These are phyloP conservation scores for Helicolenus hilgendorfi DNA, from an alignment of 2,797 vertebrate species.

Conservation along the genomic window DNA sequence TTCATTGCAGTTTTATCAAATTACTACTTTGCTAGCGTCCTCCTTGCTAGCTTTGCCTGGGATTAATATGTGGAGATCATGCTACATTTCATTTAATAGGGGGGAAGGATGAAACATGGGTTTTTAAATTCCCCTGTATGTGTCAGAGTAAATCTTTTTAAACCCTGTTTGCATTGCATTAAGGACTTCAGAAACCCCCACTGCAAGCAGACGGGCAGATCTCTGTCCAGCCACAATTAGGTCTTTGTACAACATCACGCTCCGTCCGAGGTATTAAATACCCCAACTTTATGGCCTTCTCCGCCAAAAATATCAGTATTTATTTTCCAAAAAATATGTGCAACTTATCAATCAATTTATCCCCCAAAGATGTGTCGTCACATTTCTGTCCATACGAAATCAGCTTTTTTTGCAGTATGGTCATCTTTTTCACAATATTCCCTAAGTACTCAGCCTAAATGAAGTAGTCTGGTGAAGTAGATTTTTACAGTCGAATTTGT, in stretches of 20 bases:
- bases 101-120: conserved; percentile 77
- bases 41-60: conserved; percentile 22
- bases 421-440: conserved; percentile 24
- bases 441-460: not conserved
- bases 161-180: conserved; percentile 86
- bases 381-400: conserved; percentile 49
- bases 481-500: not conserved
- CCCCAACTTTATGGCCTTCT: conserved; percentile 60
- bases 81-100: conserved; percentile 74
- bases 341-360: conserved; percentile 59
- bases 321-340: conserved; percentile 51
- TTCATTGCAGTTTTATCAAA: conserved; percentile 77
- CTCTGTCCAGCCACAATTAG: conserved; percentile 78
- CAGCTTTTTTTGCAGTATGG: conserved; percentile 36
- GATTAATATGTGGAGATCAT: conserved; percentile 46
- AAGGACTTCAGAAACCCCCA: conserved; percentile 79
- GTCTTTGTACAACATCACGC: conserved; percentile 80
- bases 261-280: conserved; percentile 79
- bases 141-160: conserved; percentile 87
- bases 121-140: conserved; percentile 80
- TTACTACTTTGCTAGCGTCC: conserved; percentile 58
- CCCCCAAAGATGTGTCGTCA: conserved; percentile 21
- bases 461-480: not conserved
- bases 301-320: conserved; percentile 66
- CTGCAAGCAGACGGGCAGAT: conserved; percentile 73